Conservation (phyloP, 2,888 invertebrate genomes). For the Philereme vetulata region DNA sequence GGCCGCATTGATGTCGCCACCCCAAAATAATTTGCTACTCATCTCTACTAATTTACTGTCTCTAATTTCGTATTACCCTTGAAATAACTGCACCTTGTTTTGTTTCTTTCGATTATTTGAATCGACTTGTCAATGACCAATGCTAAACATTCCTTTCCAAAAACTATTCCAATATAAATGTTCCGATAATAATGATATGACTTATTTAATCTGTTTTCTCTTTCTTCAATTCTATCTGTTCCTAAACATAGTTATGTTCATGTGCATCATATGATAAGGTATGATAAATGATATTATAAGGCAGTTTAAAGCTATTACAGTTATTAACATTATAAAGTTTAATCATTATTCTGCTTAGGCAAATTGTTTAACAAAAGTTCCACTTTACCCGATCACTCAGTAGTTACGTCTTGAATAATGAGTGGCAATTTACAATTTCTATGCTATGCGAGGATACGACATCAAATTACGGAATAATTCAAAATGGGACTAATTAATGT, state of each 20-base stretch:
- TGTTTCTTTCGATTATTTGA: too few species aligned
- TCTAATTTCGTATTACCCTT: too few species aligned
- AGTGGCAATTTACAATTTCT: conserved; percentile 34
- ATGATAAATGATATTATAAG: conserved; percentile 17
- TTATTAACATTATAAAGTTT: conserved; percentile 24
- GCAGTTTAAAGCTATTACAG: conserved; percentile 20
- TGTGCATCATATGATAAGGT: too few species aligned
- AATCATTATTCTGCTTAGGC: conserved; percentile 35
- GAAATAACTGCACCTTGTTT: too few species aligned
- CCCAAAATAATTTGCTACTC: conserved; percentile 65
- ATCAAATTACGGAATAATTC: conserved; percentile 71
- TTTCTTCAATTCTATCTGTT: too few species aligned
- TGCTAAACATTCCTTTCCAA: too few species aligned
- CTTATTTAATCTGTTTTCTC: too few species aligned
- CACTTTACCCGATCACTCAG: conserved; percentile 28
- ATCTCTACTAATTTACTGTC: conserved; percentile 39
- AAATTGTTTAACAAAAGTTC: conserved; percentile 33
- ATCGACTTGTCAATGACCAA: too few species aligned
- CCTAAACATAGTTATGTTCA: too few species aligned
- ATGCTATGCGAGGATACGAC: conserved; percentile 51
- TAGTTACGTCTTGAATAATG: conserved; percentile 47
- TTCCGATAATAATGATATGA: too few species aligned
- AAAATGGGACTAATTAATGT: conserved; percentile 56
- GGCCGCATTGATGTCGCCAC: conserved; percentile 15
- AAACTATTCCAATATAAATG: too few species aligned